A percentile compares a stretch with the other conserved stretches of the same genome.
These are phyloP conservation scores for Troides aeacus DNA, from an alignment of 2,888 invertebrate genomes.

Conservation along the genomic window DNA sequence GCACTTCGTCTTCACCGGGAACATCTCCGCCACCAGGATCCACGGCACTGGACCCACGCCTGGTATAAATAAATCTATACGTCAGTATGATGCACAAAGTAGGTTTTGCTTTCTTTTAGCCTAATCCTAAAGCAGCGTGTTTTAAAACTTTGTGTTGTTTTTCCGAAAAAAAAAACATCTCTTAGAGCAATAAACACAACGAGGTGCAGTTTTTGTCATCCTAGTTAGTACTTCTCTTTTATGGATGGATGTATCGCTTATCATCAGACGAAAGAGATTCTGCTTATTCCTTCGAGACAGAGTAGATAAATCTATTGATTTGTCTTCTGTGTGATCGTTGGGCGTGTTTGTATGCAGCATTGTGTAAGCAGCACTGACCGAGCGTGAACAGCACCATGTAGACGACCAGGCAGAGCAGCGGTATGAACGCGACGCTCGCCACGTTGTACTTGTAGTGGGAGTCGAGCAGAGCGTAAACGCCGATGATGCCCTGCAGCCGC, in stretches of 20 bases:
- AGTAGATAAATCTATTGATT: no score
- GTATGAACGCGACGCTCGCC: conserved; percentile 59
- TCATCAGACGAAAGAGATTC: no score
- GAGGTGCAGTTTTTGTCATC: no score
- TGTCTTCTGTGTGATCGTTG: no score
- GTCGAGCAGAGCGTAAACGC: conserved; percentile 67
- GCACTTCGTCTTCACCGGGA: conserved; percentile 88
- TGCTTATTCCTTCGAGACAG: no score
- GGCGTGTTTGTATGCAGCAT: no score
- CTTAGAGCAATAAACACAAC: no score
- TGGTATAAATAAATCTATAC: conserved; percentile 32
- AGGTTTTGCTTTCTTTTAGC: not conserved
- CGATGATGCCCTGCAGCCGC: conserved; percentile 55
- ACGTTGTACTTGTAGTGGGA: conserved; percentile 64
- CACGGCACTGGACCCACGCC: conserved; percentile 89
- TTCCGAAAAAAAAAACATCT: no score
- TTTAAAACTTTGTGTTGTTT: no score
- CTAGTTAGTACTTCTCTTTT: no score
- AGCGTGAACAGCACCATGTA: conserved; percentile 73
- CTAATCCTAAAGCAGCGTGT: no score
- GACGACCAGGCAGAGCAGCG: conserved; percentile 64
- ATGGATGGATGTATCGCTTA: no score
- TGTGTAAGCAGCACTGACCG: conserved; percentile 41
- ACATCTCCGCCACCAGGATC: conserved; percentile 91
- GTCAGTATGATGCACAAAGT: not conserved